Base-by-base conservation (phyloP, 2,113 vertebrate genomes). In the Psammodynastes pulverulentus region DNA sequence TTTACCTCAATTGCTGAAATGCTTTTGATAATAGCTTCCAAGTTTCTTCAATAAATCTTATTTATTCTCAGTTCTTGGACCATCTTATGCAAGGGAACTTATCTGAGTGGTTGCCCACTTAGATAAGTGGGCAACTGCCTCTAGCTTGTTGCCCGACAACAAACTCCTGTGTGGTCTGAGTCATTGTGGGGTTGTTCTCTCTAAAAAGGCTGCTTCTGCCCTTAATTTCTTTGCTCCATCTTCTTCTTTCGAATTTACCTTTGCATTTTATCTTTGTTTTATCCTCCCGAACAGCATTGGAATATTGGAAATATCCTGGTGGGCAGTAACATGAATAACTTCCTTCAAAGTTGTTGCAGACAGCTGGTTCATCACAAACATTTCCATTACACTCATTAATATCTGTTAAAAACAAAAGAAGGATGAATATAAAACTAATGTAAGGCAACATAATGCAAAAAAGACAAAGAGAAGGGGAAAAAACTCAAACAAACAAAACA, bases 301-400 rank as follows among this genome's bases (percentile, higher is more conserved):
- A 26, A 84, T 89, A 89, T 39, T 49, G 21, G 21, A 92, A 49
- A 26, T 89, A 58, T 0, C 67, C 87, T 54, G 43, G 5, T 2
- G 0, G 29, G 46, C 91, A 92, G 0, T 0, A 10, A 39, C 91
- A 89, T 0, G 1, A 6, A 29, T 62, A 92, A 19, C 9, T 0
- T 54, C 88, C 88, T 3, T 3, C 1, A 1, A 0, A 0, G 46
- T 89, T 92, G 0, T 0, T 0, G 23, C 91, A 92, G 1, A 0
- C 3, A 45, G 88, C 88, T 86, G 23, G 29, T 86, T 51, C 1
- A 21, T 62, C 8, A 45, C 91, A 92, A 29, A 0, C 1, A 1
- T 29, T 86, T 7, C 3, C 8, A 9, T 3, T 7, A 48, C 91
- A 89, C 46, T 89, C 91, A 86, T 92, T 0, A 45, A 92, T 29